These are phyloP conservation scores for Clostera curtula DNA, from an alignment of 2,888 invertebrate species.

Conservation along the genomic window DNA sequence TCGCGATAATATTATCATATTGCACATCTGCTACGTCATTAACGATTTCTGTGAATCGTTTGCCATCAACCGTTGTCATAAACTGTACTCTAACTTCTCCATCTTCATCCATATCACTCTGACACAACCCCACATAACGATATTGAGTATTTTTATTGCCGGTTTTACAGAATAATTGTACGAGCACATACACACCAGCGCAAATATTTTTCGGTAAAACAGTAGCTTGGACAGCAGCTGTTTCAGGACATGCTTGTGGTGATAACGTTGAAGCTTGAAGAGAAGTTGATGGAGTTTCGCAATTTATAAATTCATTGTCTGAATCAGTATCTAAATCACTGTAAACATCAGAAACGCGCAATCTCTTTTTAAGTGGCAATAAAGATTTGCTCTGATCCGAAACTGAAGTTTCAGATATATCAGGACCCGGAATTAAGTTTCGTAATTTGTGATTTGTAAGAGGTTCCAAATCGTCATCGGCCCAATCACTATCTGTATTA, in stretches of 20 bases:
- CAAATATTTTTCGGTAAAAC: constrained; percentile 11
- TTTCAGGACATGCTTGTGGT: constrained; percentile 11
- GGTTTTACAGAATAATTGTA: constrained; percentile 10
- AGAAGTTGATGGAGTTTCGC: constrained; percentile 10
- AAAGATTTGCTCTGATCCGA: too few species aligned
- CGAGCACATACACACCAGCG: constrained; percentile 16
- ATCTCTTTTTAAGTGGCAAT: neutral
- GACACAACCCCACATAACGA: constrained; percentile 11
- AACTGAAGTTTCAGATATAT: too few species aligned
- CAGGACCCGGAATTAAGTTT: constrained; percentile 3
- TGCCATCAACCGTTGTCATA: constrained; percentile 14
- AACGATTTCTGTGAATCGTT: too few species aligned
- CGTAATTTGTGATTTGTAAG: constrained; percentile 8
- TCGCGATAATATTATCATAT: constrained; percentile 19
- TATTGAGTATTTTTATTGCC: constrained; percentile 11
- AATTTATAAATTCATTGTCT: constrained; percentile 5
- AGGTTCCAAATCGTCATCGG: constrained; percentile 8
- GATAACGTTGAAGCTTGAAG: constrained; percentile 11
- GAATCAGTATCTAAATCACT: neutral
- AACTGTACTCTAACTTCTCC: too few species aligned
- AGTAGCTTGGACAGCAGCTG: too few species aligned
- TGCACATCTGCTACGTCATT: constrained; percentile 20
- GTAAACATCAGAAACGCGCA: constrained; percentile 1
- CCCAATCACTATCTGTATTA: constrained; percentile 8
- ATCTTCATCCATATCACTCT: constrained; percentile 12